Percentiles rank a stretch among this genome's conserved stretches.
These are phyloP conservation scores for Chrosomus eos DNA, from an alignment of 2,797 vertebrate genomes.

Conservation along the genomic window DNA sequence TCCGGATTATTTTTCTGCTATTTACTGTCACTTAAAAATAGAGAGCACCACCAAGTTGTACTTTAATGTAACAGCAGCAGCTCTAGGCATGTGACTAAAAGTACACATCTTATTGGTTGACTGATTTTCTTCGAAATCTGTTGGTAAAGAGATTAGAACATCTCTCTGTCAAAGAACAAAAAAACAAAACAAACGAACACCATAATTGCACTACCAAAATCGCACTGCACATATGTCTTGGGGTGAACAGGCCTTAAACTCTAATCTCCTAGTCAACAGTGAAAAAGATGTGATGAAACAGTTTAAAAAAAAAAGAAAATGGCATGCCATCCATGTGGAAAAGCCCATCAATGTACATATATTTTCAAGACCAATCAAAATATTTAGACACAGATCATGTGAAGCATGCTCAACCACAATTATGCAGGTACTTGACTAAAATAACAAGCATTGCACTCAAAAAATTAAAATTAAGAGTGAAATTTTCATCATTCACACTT, in stretches of 20 bases:
- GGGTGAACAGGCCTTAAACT: background rate
- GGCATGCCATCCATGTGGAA: background rate
- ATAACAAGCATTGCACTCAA: background rate
- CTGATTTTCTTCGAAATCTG: background rate
- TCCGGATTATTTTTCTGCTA: background rate
- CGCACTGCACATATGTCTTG: background rate
- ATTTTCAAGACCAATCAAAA: background rate
- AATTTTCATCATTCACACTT: background rate
- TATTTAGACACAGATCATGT: background rate
- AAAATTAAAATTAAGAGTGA: background rate
- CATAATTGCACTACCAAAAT: background rate
- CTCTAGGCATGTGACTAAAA: no score
- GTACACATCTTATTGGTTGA: no score
- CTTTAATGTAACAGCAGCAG: background rate
- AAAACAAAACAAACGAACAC: background rate
- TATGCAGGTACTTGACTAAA: background rate
- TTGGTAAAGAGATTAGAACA: background rate
- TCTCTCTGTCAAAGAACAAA: background rate
- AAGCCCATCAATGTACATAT: background rate
- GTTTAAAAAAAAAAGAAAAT: background rate
- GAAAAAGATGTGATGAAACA: background rate
- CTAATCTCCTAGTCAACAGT: no score
- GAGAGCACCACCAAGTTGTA: background rate
- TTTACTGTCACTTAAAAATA: background rate
- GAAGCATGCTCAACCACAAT: background rate